Base-by-base conservation (phyloP, 2,113 vertebrate genomes). In the Garra rufa region DNA sequence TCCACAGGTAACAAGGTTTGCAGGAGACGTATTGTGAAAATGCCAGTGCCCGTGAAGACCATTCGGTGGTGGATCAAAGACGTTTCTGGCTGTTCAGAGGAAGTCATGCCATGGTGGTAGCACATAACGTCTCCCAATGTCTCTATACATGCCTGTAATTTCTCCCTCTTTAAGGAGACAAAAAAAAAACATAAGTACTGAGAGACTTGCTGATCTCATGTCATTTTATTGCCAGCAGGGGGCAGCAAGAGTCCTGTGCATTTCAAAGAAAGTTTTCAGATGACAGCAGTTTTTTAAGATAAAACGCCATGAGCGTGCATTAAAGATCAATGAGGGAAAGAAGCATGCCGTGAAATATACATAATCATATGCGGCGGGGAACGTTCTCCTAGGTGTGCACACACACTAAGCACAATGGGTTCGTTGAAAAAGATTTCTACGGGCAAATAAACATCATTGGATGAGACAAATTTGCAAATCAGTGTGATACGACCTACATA, bases 1-100 rank as follows among this genome's bases (percentile, higher is more conserved):
- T 99, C 97, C 57, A 96, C 95, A 48, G 98, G 97, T 30, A 99
- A 92, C 77, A 99, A 93, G 7, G 90, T 93, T 87, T 99, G 98
- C 63, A 99, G 89, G 24, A 98, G 90, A 73, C 96, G 95, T 71
- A 97, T 87, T 13, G 94, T 94, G 55, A 98, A 94, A 57, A 97
- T 91, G 0, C 96, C 94, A 34, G 95, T 85, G 77, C 96, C 96
- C 83, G 92, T 89, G 84, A 97, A 99, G 2, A 96, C 94, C 94
- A 96, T 94, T 86, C 96, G 94, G 90, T 97, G 96, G 90, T 97
- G 95, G 76, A 94, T 88, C 76, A 95, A 88, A 86, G 92, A 88
- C 87, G 82, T 84, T 75, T 93, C 92, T 0, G 95, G 76, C 55
- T 93, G 90, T n/a, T 96, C 96, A 85, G 90, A 83, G 34, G 90